phyloP scores from a whole-genome alignment of 2,888 invertebrate genomes.

The Tenthredo mesomela region DNA sequence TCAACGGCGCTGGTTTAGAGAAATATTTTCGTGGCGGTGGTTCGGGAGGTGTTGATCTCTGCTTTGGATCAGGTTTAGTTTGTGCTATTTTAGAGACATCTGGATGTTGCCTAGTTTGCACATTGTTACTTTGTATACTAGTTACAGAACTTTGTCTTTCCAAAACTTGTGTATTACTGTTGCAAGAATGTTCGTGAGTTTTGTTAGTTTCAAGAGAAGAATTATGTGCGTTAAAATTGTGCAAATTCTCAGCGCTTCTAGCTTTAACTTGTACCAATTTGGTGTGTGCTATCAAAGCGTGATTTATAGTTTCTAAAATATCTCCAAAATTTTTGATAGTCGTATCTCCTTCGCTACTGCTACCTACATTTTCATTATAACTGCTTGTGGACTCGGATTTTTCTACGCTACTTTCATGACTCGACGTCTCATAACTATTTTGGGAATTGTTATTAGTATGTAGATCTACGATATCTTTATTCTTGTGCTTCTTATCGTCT shows the following conservation, averaged over 20 bases:
- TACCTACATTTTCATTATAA: slow-evolving; percentile 61
- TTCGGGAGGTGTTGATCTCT: slow-evolving; percentile 75
- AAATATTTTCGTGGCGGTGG: slow-evolving; percentile 79
- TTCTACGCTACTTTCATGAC: slow-evolving; percentile 63
- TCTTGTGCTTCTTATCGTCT: slow-evolving; percentile 24
- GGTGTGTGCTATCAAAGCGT: slow-evolving; percentile 72
- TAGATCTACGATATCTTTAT: not conserved
- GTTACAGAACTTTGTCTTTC: slow-evolving; percentile 35
- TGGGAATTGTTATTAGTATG: not conserved
- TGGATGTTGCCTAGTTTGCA: slow-evolving; percentile 57
- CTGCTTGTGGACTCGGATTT: slow-evolving; percentile 65
- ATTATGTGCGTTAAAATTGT: slow-evolving; percentile 39
- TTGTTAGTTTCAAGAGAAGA: slow-evolving; percentile 10
- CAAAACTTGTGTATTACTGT: slow-evolving; percentile 8
- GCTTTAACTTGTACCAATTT: slow-evolving; percentile 56
- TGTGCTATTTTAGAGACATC: slow-evolving; percentile 61
- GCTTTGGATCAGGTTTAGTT: slow-evolving; percentile 76
- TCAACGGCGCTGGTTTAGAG: slow-evolving; percentile 68
- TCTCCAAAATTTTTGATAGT: slow-evolving; percentile 61
- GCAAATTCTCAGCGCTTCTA: slow-evolving; percentile 52
- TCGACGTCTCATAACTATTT: slow-evolving; percentile 3
- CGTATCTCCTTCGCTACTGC: slow-evolving; percentile 62
- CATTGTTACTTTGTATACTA: slow-evolving; percentile 53
- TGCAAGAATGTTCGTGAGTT: slow-evolving; percentile 2
- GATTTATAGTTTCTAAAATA: slow-evolving; percentile 75